Evolutionary conservation across 2,113 vertebrate genomes (phyloP), one percentile per base, ranked within the genome.

Genomic region (Lepus timidus): DNA sequence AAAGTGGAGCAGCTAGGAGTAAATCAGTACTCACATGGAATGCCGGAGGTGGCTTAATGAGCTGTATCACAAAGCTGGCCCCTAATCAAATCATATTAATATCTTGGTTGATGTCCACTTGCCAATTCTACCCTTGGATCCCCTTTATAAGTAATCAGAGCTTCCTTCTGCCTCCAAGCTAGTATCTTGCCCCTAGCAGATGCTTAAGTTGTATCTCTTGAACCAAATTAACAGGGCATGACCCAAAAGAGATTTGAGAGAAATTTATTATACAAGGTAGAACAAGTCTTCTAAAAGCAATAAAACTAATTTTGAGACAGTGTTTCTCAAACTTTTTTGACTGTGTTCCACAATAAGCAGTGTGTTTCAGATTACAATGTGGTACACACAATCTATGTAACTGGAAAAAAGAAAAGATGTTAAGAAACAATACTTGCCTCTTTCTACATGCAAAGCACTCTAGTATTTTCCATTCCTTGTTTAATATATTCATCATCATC

Each of bases 201-300:
- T 78, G 52, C 29, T 71, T 91, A 75, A 68, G 52, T 61, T 80
- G n/a, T 80, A 74, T 82, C 9, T 91, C 31, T 6, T 84, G 22
- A 93, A 93, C 7, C 62, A 76, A 76, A 93, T 73, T 78, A 83
- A 44, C 70, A 94, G 49, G 49, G 71, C 55, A 95, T 44, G 29
- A 90, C n/a, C 70, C 64, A 67, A 20, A 92, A 86, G 4, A 93
- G 49, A 93, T 82, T 58, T 92, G 13, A 88, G 64, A 33, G 25
- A 19, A 23, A 85, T 44, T 70, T 76, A 75, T 39, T 78, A 74
- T 49, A 78, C 51, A 86, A 64, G 19, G 87, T 55, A 70, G 31
- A 70, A 16, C 31, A n/a, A 80, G 79, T 36, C 62, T 89, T 82
- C 44, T 76, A 71, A 92, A 85, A 90, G 19, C 62, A 86, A 51